Percentiles rank a stretch among this genome's conserved stretches.
Evolutionary conservation across 2,113 vertebrate species (phyloP).

Genomic region (Lucifuga dentata): DNA sequence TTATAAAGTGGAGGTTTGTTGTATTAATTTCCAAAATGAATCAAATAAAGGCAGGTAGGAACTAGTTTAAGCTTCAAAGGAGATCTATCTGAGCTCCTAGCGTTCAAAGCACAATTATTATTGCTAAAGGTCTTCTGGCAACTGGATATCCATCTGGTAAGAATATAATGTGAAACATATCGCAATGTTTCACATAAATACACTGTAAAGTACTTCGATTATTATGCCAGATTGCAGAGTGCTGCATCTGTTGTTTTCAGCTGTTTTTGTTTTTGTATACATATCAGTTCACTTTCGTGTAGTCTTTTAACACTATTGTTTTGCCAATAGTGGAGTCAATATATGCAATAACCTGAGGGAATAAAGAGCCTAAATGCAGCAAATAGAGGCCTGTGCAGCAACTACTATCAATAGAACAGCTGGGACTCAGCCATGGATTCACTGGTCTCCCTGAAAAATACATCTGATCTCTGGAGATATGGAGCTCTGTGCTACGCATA

Average conservation of each 20-base stretch:
- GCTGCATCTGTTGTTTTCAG: constrained; percentile 42
- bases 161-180: constrained; percentile 23
- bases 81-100: constrained; percentile 9
- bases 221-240: constrained; percentile 35
- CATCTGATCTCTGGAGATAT: constrained; percentile 44
- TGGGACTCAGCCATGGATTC: constrained; percentile 57
- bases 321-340: constrained; percentile 83
- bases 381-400: constrained; percentile 66
- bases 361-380: constrained; percentile 64
- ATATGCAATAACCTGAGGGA: constrained; percentile 60
- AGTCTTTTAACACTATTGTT: constrained; percentile 77
- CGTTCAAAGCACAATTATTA: constrained; percentile 24
- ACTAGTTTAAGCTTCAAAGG: constrained; percentile 8
- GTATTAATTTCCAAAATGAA: constrained; percentile 62
- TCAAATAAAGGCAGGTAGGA: constrained; percentile 44
- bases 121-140: constrained; percentile 6
- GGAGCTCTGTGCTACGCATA: constrained; percentile 49
- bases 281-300: constrained; percentile 67
- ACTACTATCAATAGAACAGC: constrained; percentile 68
- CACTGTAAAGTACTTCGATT: constrained; percentile 52
- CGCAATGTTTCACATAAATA: constrained; percentile 37
- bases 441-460: constrained; percentile 59
- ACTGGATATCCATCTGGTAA: constrained; percentile 24
- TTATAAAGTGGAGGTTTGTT: constrained; percentile 64
- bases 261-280: constrained; percentile 47